Evolutionary conservation across 2,113 vertebrate genomes (phyloP), one percentile per base, ranked within the genome.

Genomic region (Conger conger): DNA sequence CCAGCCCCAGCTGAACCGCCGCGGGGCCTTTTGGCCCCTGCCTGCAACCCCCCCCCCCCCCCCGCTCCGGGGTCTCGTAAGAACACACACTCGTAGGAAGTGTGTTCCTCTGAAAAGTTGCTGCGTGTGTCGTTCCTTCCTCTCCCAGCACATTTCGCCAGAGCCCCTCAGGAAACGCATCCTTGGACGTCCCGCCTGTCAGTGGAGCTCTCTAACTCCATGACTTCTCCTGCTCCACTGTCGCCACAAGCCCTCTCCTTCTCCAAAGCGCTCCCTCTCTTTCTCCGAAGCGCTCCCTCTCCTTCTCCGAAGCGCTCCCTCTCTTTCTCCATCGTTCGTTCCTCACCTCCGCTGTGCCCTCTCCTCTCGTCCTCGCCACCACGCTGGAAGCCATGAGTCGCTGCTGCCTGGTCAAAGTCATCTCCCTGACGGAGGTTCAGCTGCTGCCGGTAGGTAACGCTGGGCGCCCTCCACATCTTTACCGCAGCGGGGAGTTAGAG

Each of bases 91-190:
- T 23, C 11, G 87, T 77, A 92, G 93, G 94, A 94, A 94, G 87
- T 87, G 82, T 90, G 40, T 90, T 81, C 93, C 88, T 77, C 92
- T 92, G 91, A 93, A n/a, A 97, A 96, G 91, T 89, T 96, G 95
- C 95, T 94, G 89, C 93, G 94, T 96, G 89, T 94, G 94, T 96
- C 86, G 95, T 96, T 95, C 93, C 93, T 96, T 96, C 93, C 94
- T 42, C 63, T 8, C 9, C 35, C 89, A 89, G 91, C 91, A 89
- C 90, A 93, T 93, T 95, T 95, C 96, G 95, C 92, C 95, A 63
- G 87, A 81, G 88, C 91, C 88, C 85, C 91, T 92, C 93, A 96
- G 94, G 94, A 97, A 96, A 92, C 93, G 87, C 60, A 87, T 87
- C 86, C n/a, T 85, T 84, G 86, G 81, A 85, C 76, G 84, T 81